Evolutionary conservation across 2,797 vertebrate genomes (phyloP).

Genomic region (Setipinna tenuifilis): DNA sequence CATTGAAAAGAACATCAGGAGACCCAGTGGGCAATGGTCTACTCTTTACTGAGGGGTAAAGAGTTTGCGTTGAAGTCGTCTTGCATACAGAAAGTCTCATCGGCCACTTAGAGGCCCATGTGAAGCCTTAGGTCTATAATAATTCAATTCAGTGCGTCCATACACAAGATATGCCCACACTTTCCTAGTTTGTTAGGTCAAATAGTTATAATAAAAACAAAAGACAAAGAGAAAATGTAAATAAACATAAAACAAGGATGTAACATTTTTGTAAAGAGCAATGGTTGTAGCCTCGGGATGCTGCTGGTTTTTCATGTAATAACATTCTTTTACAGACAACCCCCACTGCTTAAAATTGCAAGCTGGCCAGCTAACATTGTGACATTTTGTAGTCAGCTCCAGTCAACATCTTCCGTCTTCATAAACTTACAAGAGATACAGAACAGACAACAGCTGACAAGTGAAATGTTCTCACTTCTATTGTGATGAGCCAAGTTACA

Average conservation of each 20-base stretch:
- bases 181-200: constrained; percentile 73
- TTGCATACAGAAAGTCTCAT: constrained; percentile 17
- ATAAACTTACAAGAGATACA: background rate
- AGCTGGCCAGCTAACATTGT: background rate
- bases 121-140: background rate
- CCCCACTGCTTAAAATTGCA: constrained; percentile 4
- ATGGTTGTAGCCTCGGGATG: constrained; percentile 64
- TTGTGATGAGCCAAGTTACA: constrained; percentile 24
- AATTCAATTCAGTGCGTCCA: constrained; percentile 50
- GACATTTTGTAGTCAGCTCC: background rate
- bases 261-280: constrained; percentile 66
- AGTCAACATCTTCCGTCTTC: background rate
- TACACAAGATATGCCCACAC: constrained; percentile 63
- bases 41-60: constrained; percentile 19
- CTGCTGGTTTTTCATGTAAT: constrained; percentile 46
- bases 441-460: constrained; percentile 10
- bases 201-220: constrained; percentile 68
- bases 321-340: constrained; percentile 3
- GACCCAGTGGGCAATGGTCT: background rate
- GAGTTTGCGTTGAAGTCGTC: background rate
- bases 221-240: constrained; percentile 42
- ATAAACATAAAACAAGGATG: constrained; percentile 63
- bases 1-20: constrained; percentile 16
- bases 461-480: background rate
- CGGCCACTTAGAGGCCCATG: background rate